Conservation (phyloP, 2,797 vertebrate species). For the Fringilla coelebs region DNA sequence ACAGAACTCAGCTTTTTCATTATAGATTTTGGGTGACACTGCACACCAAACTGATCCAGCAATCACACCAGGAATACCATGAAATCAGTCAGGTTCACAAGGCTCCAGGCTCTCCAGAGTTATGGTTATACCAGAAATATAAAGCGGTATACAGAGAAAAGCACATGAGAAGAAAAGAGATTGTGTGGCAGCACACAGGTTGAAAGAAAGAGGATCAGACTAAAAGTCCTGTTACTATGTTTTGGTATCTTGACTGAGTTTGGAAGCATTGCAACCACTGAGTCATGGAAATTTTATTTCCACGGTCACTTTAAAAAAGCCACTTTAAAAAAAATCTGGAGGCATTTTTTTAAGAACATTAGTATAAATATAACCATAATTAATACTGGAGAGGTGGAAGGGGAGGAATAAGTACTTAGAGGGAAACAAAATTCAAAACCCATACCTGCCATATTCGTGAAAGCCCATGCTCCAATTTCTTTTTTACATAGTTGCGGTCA, state of each 20-base stretch:
- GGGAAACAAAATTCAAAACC: not conserved
- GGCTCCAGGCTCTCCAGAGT: not conserved
- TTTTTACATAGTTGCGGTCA: conserved; percentile 93
- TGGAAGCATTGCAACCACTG: not conserved
- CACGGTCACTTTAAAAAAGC: not conserved
- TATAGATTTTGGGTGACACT: not conserved
- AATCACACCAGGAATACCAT: not conserved
- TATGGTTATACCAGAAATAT: not conserved
- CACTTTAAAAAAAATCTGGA: not conserved
- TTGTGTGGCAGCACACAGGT: not conserved
- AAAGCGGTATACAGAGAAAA: not conserved
- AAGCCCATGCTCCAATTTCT: conserved; percentile 95
- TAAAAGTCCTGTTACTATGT: not conserved
- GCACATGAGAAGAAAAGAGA: not conserved
- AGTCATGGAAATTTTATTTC: not conserved
- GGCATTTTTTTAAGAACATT: not conserved
- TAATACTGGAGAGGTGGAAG: fast-evolving
- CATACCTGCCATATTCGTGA: conserved; percentile 97
- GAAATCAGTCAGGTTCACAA: not conserved
- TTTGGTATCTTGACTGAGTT: not conserved
- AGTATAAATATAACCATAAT: not conserved
- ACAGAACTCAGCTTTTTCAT: not conserved
- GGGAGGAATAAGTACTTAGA: not conserved
- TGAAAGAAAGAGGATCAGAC: not conserved
- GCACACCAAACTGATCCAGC: not conserved